Evolutionary conservation across 2,113 vertebrate species (phyloP).

Genomic region (Seriola aureovittata): DNA sequence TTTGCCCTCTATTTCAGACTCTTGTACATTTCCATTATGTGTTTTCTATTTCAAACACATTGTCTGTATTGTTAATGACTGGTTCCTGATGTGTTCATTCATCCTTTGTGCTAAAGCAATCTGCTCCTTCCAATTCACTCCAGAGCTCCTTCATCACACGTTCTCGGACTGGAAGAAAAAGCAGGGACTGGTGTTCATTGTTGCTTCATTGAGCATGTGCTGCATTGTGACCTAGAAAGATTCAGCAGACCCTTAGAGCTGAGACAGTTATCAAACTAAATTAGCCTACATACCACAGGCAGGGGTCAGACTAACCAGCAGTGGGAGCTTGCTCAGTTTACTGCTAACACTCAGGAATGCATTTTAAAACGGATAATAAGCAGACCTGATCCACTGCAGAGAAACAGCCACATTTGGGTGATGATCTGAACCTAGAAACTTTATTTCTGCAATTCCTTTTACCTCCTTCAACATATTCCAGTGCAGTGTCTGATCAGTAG

Average conservation of each 20-base stretch:
- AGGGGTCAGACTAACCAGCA: slow-evolving; percentile 53
- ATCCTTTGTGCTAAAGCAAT: slow-evolving; percentile 76
- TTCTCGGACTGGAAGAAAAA: slow-evolving; percentile 61
- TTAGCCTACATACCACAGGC: slow-evolving; percentile 67
- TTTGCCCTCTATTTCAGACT: slow-evolving; percentile 21
- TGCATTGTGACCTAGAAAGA: slow-evolving; percentile 80
- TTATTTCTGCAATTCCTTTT: slow-evolving; percentile 1
- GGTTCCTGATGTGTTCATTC: slow-evolving; percentile 77
- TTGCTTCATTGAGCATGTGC: slow-evolving; percentile 71
- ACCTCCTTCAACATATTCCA: neutral
- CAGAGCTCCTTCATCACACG: slow-evolving; percentile 66
- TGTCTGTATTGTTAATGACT: slow-evolving; percentile 72
- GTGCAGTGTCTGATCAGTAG: neutral
- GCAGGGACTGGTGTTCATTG: slow-evolving; percentile 69
- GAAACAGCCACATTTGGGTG: neutral
- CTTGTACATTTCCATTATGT: slow-evolving; percentile 57
- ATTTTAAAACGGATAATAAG: slow-evolving; percentile 42
- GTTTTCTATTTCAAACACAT: slow-evolving; percentile 68
- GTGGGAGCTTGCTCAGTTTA: slow-evolving; percentile 45
- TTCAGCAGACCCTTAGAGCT: slow-evolving; percentile 64
- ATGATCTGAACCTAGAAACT: neutral
- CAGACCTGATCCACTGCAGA: slow-evolving; percentile 32
- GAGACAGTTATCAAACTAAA: slow-evolving; percentile 76
- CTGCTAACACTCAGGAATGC: slow-evolving; percentile 22
- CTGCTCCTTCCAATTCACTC: slow-evolving; percentile 78